These are phyloP conservation scores for Phaonia tiefii DNA, from an alignment of 2,888 invertebrate genomes.

Conservation along the genomic window DNA sequence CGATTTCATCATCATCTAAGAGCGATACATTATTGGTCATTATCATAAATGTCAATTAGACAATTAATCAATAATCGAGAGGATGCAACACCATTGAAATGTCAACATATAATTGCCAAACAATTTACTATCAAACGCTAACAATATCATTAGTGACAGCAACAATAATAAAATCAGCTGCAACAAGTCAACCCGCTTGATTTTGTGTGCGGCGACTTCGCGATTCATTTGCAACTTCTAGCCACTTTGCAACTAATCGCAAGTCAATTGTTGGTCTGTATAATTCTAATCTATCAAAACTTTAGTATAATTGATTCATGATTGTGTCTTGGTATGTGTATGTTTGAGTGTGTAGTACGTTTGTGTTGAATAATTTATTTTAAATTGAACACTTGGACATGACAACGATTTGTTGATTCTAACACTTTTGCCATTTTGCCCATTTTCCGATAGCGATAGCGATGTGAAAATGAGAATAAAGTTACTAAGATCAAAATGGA, in stretches of 20 bases:
- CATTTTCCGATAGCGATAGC: slow-evolving; percentile 40
- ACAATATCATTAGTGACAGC: slow-evolving; percentile 18
- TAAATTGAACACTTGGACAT: slow-evolving; percentile 64
- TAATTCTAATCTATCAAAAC: slow-evolving; percentile 74
- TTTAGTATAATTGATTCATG: slow-evolving; percentile 72
- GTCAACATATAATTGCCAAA: slow-evolving; percentile 62
- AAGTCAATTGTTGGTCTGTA: slow-evolving; percentile 31
- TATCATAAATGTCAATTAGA: slow-evolving; percentile 37
- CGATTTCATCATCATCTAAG: too few species aligned
- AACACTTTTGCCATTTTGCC: slow-evolving; percentile 62
- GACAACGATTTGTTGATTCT: slow-evolving; percentile 67
- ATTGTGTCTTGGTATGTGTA: neutral
- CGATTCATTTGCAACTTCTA: neutral
- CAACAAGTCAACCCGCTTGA: too few species aligned
- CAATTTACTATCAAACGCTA: slow-evolving; percentile 58
- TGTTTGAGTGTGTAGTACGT: neutral
- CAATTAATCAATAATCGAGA: slow-evolving; percentile 34
- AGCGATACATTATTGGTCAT: too few species aligned
- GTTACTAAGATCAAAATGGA: neutral
- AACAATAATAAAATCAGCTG: slow-evolving; percentile 4
- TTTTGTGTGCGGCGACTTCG: neutral
- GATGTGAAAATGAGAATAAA: slow-evolving; percentile 36
- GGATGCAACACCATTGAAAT: slow-evolving; percentile 31
- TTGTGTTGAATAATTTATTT: slow-evolving; percentile 73
- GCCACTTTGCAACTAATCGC: neutral